Evolutionary conservation across 1,140 invertebrate genomes (phyloP).

Genomic region (Eurosta solidaginis): DNA sequence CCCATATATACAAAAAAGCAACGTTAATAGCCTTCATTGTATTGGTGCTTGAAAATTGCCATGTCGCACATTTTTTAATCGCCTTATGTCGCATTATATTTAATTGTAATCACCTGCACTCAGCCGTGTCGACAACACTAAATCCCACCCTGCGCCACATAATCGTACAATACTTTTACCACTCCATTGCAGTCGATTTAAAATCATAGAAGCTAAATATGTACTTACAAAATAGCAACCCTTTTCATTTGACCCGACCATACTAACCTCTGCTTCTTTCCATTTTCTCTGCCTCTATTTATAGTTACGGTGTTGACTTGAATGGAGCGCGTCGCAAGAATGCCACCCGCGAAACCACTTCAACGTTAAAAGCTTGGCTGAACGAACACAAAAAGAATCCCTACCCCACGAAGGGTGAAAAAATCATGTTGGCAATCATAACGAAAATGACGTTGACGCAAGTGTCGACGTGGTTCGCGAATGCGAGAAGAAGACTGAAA

Average conservation of each 20-base stretch:
- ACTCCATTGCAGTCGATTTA: background rate
- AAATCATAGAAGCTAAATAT: no score
- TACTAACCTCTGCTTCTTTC: background rate
- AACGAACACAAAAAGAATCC: conserved; percentile 99
- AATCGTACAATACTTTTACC: background rate
- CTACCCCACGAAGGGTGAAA: conserved; percentile 98
- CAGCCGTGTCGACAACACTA: conserved; percentile 32
- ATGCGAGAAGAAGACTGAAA: conserved; percentile 91
- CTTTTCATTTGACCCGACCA: background rate
- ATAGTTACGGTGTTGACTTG: conserved; percentile 87
- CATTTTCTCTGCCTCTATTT: conserved; percentile 51
- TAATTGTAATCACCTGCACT: conserved; percentile 43
- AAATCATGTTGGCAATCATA: conserved; percentile 98
- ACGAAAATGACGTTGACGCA: conserved; percentile 99
- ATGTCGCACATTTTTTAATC: conserved; percentile 21
- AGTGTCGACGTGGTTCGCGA: conserved; percentile 99
- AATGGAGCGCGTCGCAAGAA: conserved; percentile 93
- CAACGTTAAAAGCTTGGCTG: conserved; percentile 95
- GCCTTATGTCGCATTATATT: conserved; percentile 33
- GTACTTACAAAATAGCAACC: background rate
- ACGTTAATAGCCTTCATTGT: background rate
- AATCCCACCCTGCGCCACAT: background rate
- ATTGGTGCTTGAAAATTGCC: background rate
- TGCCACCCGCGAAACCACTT: conserved; percentile 95
- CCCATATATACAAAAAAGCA: background rate